These are phyloP conservation scores for Drosophila flavopinicola DNA, from an alignment of 2,888 invertebrate genomes.

Conservation along the genomic window DNA sequence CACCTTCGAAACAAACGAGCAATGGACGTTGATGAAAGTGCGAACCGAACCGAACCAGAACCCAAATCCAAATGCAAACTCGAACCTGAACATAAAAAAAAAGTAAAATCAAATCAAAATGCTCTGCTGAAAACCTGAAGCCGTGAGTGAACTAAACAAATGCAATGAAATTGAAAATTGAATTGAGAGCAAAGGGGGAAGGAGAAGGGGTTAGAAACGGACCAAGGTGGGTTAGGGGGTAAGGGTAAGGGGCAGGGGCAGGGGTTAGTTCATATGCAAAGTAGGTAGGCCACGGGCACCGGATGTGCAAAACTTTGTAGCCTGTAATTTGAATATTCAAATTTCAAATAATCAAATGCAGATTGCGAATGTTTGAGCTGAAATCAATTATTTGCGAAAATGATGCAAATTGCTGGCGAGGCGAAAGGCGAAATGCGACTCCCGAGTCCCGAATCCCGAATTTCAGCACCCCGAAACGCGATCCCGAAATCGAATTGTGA, in stretches of 20 bases:
- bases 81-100: constrained; percentile 6
- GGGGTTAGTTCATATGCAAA: constrained; percentile 60
- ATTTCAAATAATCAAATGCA: constrained; percentile 40
- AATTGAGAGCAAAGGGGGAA: constrained; percentile 40
- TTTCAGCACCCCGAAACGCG: constrained; percentile 24
- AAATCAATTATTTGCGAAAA: constrained; percentile 79
- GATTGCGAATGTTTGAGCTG: constrained; percentile 44
- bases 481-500: constrained; percentile 52
- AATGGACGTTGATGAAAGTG: constrained; percentile 6
- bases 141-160: constrained; percentile 22
- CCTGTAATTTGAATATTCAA: constrained; percentile 75
- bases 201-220: constrained; percentile 17
- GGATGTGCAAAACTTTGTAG: constrained; percentile 60
- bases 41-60: constrained; percentile 4
- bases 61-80: constrained; percentile 8
- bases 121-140: constrained; percentile 2
- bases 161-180: constrained; percentile 70
- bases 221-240: too few relatives aligned
- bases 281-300: constrained; percentile 60
- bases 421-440: constrained; percentile 38
- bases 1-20: constrained; percentile 39
- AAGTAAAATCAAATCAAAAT: background rate
- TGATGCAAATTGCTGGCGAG: constrained; percentile 51
- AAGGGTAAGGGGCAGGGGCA: constrained; percentile 15
- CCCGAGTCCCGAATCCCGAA: background rate